Evolutionary conservation across 2,888 invertebrate species (phyloP), one percentile per base, ranked within the genome.

Genomic region (Agrotis puta): DNA sequence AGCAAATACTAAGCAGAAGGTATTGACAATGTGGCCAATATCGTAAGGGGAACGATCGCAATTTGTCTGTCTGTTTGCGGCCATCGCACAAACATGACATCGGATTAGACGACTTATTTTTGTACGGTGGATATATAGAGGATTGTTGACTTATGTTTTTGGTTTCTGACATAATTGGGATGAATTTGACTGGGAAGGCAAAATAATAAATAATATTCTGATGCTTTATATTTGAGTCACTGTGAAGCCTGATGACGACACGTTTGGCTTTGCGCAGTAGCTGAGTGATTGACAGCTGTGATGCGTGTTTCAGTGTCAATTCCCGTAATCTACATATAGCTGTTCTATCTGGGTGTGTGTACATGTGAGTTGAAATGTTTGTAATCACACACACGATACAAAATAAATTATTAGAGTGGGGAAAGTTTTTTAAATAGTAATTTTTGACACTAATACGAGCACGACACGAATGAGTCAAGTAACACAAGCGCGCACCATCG

Each of bases 1-100:
- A 74, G 69, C 77, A 85, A 85, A 86, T 65, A 85, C 62, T 64
- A 62, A 51, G 39, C 50, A 63, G 58, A 67, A 72, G 65, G 73
- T 80, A 73, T 83, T 84, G 78, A 84, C 82, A 75, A 62, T 74
- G 70, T 39, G 67, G 57, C 82, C 86, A 83, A 86, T 85, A 85
- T 81, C 63, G 74, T 77, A 72, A 74, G 83, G 79, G 85, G 66
- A 62, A 53, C 70, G 74, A 68, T 64, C 58, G 77, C 81, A 79
- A 80, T 83, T 72, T 66, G 85, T 74, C 70, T 71, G 85, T 76
- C 50, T 83, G 81, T 83, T 78, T 72, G 75, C 43, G 73, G 50
- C 75, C 75, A 24, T 51, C 64, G 58, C 50, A 61, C 73, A 80
- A 77, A 86, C 75, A 84, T 39, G 56, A 53, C n/a, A 53, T 33